A percentile compares a stretch with the other conserved stretches of the same genome.
Conservation (phyloP, 2,888 invertebrate genomes). For the Eristalis tenax region DNA sequence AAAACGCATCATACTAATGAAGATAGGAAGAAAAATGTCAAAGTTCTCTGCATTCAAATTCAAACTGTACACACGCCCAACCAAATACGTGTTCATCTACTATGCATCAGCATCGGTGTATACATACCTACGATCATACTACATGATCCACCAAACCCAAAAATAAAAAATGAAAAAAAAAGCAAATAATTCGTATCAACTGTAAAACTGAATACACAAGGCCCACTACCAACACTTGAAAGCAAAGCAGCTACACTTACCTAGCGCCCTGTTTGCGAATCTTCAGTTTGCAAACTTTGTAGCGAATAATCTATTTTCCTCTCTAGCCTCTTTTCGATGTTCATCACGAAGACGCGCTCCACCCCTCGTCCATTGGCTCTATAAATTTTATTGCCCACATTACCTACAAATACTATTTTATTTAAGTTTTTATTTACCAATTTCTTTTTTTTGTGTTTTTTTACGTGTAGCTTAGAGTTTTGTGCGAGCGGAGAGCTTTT, state of each 20-base stretch:
- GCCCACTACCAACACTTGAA: constrained; percentile 29
- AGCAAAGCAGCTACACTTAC: neutral
- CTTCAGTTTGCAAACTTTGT: constrained; percentile 61
- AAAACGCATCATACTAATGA: constrained; percentile 43
- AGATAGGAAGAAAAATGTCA: constrained; percentile 60
- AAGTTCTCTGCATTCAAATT: constrained; percentile 51
- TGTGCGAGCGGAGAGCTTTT: constrained; percentile 56
- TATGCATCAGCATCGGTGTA: neutral
- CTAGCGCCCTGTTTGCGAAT: constrained; percentile 41
- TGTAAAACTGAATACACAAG: constrained; percentile 7
- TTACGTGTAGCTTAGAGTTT: constrained; percentile 18
- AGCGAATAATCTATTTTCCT: constrained; percentile 62
- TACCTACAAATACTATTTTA: constrained; percentile 63
- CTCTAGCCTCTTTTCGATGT: constrained; percentile 43
- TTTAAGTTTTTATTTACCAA: constrained; percentile 57
- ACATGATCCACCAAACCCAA: constrained; percentile 18
- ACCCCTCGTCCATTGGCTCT: constrained; percentile 23
- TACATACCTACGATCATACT: constrained; percentile 20
- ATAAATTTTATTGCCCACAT: constrained; percentile 67
- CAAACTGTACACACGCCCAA: constrained; percentile 7
- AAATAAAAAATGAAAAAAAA: neutral
- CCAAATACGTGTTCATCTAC: neutral
- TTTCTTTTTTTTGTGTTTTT: constrained; percentile 38
- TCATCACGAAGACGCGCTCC: constrained; percentile 25
- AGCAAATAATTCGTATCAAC: constrained; percentile 37